Evolutionary conservation across 1,140 invertebrate species (phyloP).

Genomic region (Calliopsis andreniformis): DNA sequence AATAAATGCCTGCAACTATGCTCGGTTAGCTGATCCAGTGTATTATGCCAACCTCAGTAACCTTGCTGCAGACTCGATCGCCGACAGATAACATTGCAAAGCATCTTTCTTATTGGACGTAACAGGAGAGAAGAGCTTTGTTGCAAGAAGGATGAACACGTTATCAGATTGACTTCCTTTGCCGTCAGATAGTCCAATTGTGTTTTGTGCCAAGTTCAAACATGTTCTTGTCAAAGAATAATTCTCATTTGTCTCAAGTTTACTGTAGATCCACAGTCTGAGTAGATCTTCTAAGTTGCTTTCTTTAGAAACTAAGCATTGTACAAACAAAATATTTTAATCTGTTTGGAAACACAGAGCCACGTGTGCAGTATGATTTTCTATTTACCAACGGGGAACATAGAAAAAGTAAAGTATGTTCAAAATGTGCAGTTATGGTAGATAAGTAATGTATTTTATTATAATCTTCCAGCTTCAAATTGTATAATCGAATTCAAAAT

Average conservation of each 20-base stretch:
- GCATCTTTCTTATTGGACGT: constrained; percentile 6
- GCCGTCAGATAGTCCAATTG: not conserved
- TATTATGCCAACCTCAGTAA: constrained; percentile 51
- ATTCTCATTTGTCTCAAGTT: not conserved
- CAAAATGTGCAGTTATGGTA: too few species aligned
- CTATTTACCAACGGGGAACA: too few species aligned
- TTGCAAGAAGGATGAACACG: not conserved
- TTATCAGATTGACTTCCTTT: constrained; percentile 15
- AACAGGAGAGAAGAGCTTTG: not conserved
- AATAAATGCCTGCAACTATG: constrained; percentile 64
- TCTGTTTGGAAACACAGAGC: too few species aligned
- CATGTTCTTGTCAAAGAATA: not conserved
- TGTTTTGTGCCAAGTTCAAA: not conserved
- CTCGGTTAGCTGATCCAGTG: constrained; percentile 24
- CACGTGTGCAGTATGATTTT: too few species aligned
- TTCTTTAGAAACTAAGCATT: not conserved
- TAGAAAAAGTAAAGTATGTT: too few species aligned
- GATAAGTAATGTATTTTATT: too few species aligned
- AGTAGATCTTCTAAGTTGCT: not conserved
- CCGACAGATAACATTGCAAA: constrained; percentile 13
- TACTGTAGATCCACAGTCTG: not conserved
- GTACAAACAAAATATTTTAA: too few species aligned
- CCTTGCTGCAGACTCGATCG: constrained; percentile 16
- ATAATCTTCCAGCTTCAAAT: too few species aligned
- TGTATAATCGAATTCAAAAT: too few species aligned